A percentile compares a stretch with the other conserved stretches of the same genome.
Conservation (phyloP, 1,140 invertebrate genomes). For the Drosophila tropicalis region DNA sequence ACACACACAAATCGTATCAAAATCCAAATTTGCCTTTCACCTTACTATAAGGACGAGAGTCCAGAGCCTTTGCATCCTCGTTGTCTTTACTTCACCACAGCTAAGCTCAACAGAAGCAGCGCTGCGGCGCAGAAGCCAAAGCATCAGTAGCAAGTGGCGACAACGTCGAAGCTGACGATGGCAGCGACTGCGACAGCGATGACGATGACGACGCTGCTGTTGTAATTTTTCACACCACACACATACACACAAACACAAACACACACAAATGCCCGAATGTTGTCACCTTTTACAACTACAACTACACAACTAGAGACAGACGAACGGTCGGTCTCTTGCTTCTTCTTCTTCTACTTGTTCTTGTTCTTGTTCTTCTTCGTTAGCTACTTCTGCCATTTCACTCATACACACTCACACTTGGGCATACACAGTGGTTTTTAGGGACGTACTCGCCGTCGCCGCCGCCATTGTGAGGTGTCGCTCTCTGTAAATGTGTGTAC, state of each 20-base stretch:
- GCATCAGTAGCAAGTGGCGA: conserved; percentile 14
- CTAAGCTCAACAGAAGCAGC: background rate
- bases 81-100: conserved; percentile 59
- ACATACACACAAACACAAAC: conserved; percentile 16
- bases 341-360: conserved; percentile 12
- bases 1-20: background rate
- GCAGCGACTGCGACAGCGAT: conserved; percentile 20
- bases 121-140: background rate
- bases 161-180: background rate
- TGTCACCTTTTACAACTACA: conserved; percentile 64
- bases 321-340: background rate
- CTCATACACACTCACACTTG: conserved; percentile 38
- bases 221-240: conserved; percentile 77
- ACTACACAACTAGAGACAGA: conserved; percentile 11
- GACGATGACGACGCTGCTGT: conserved; percentile 58
- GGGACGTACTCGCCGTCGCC: conserved; percentile 47
- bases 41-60: conserved; percentile 15
- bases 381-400: conserved; percentile 40
- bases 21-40: conserved; percentile 50
- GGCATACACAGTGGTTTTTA: conserved; percentile 10
- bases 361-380: conserved; percentile 8
- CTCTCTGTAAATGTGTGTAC: conserved; percentile 43
- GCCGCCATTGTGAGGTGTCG: conserved; percentile 75
- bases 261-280: conserved; percentile 54
- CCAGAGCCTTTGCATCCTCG: conserved; percentile 39